Conservation (phyloP, 2,113 vertebrate genomes). For the Miniopterus natalensis region DNA sequence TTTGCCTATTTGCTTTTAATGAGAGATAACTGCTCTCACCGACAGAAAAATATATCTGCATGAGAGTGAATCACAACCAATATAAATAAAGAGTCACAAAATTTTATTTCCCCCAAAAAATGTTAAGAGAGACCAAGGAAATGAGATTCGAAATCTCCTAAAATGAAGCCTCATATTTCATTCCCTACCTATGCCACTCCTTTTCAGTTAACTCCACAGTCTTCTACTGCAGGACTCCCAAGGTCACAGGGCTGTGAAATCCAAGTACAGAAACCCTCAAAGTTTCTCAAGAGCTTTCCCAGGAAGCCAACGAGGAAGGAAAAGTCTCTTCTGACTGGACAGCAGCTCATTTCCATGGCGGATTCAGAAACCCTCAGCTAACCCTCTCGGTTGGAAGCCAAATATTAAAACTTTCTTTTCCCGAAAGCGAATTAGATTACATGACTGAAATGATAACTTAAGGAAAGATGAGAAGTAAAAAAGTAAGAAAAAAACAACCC, state of each 20-base stretch:
- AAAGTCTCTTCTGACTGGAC: not conserved
- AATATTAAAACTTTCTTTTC: slow-evolving; percentile 34
- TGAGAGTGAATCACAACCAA: slow-evolving; percentile 5
- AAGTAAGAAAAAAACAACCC: not conserved
- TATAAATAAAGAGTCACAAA: slow-evolving; percentile 10
- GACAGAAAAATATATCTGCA: not conserved
- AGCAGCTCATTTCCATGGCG: not conserved
- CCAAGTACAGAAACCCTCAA: not conserved
- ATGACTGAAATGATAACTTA: slow-evolving; percentile 57
- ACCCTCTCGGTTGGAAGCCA: not conserved
- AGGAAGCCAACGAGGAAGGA: not conserved
- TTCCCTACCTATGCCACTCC: not conserved
- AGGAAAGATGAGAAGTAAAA: not conserved
- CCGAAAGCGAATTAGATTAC: slow-evolving; percentile 37
- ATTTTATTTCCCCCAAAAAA: not conserved
- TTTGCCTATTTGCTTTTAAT: slow-evolving; percentile 42
- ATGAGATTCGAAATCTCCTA: not conserved
- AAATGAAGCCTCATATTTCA: not conserved
- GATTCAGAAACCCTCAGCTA: not conserved
- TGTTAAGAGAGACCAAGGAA: not conserved
- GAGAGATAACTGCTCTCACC: slow-evolving; percentile 3
- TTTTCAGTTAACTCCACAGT: not conserved
- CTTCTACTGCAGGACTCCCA: not conserved
- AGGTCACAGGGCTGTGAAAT: not conserved
- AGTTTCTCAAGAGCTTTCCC: slow-evolving; percentile 1